Evolutionary conservation across 2,797 vertebrate species (phyloP).

Genomic region (Acanthurus leucopareius): DNA sequence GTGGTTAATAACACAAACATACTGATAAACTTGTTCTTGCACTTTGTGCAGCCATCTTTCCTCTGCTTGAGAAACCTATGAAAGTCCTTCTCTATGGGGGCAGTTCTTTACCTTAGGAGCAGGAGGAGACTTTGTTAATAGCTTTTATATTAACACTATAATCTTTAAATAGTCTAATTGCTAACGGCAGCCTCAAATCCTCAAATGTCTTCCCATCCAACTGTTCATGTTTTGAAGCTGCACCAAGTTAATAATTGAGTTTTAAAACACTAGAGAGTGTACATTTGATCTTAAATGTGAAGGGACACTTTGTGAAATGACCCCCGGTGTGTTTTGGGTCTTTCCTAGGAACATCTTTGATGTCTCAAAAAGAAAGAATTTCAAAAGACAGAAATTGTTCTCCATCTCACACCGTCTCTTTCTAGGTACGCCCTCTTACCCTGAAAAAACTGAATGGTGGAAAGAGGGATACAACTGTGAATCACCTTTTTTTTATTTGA

Average conservation of each 20-base stretch:
- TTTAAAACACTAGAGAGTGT: slow-evolving; percentile 30
- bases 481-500: neutral
- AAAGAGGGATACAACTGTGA: too few relatives aligned
- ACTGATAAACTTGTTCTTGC: neutral
- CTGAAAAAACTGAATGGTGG: neutral
- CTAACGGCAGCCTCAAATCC: neutral
- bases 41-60: neutral
- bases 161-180: too few relatives aligned
- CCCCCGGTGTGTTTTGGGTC: neutral
- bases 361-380: slow-evolving; percentile 21
- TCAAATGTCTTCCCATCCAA: slow-evolving; percentile 19
- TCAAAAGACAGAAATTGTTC: neutral
- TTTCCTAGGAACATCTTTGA: slow-evolving; percentile 35
- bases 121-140: neutral
- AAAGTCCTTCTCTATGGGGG: neutral
- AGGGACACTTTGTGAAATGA: slow-evolving; percentile 27
- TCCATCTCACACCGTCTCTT: neutral
- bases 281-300: slow-evolving; percentile 19
- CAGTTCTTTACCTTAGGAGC: neutral
- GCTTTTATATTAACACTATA: neutral
- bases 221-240: slow-evolving; percentile 34
- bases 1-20: neutral
- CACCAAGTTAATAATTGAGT: slow-evolving; percentile 11
- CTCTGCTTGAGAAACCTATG: neutral
- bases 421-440: neutral